These are phyloP conservation scores for Diadromus collaris DNA, from an alignment of 2,888 invertebrate species.

Conservation along the genomic window DNA sequence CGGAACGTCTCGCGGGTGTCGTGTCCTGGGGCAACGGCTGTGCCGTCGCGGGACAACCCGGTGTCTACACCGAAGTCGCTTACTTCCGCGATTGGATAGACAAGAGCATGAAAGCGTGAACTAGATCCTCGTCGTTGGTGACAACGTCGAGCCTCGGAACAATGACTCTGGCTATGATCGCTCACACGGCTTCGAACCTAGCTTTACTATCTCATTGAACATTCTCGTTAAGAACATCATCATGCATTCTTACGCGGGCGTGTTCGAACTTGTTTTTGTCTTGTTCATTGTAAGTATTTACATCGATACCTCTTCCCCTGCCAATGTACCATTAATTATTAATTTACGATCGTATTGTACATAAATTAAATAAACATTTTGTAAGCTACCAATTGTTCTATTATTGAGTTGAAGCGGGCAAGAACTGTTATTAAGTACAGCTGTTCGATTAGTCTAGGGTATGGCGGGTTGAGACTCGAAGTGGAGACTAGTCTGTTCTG, in stretches of 20 bases:
- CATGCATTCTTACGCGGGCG: not conserved
- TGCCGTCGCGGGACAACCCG: constrained; percentile 79
- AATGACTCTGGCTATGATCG: constrained; percentile 2
- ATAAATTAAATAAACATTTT: not conserved
- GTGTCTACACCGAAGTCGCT: constrained; percentile 81
- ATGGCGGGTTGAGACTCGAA: too few relatives aligned
- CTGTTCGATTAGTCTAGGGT: too few relatives aligned
- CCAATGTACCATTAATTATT: not conserved
- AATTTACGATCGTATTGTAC: not conserved
- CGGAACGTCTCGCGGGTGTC: constrained; percentile 68
- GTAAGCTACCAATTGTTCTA: not conserved
- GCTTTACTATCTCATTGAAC: not conserved
- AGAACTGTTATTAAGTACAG: not conserved
- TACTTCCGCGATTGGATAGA: constrained; percentile 80
- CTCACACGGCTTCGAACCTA: not conserved
- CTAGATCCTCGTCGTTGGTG: constrained; percentile 9
- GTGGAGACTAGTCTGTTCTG: too few relatives aligned
- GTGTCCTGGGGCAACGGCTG: constrained; percentile 82
- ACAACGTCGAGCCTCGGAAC: constrained; percentile 1
- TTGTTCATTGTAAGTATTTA: not conserved
- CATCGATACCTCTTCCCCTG: not conserved
- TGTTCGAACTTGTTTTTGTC: not conserved
- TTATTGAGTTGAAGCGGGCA: not conserved
- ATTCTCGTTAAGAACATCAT: not conserved
- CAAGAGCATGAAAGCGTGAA: constrained; percentile 16